These are phyloP conservation scores for Eriosoma lanigerum DNA, from an alignment of 1,140 invertebrate genomes.

Conservation along the genomic window DNA sequence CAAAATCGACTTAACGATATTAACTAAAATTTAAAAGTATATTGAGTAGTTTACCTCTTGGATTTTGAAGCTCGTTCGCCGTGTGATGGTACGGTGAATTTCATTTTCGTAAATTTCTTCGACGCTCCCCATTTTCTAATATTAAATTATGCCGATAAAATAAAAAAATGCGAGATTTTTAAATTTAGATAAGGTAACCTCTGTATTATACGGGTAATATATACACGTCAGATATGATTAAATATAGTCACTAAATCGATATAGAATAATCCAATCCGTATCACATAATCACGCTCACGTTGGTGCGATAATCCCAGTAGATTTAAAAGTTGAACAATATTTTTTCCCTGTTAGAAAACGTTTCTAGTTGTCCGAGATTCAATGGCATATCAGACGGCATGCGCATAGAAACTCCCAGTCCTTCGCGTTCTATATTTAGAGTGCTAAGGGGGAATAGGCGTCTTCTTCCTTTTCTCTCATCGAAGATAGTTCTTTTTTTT, in stretches of 20 bases:
- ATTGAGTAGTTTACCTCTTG: slow-evolving; percentile 54
- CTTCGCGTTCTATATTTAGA: slow-evolving; percentile 23
- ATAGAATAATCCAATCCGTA: background rate
- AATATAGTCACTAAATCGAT: background rate
- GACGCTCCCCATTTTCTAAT: slow-evolving; percentile 54
- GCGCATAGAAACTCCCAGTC: slow-evolving; percentile 40
- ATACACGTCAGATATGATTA: background rate
- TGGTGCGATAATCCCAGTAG: background rate
- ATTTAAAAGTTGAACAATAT: slow-evolving; percentile 29
- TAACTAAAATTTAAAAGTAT: no score
- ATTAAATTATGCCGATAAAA: background rate
- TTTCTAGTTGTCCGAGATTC: background rate
- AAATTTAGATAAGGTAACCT: no score
- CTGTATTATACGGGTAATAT: no score
- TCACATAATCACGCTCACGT: background rate
- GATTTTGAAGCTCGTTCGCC: slow-evolving; percentile 55
- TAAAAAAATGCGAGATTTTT: no score
- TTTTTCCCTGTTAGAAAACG: background rate
- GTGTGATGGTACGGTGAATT: slow-evolving; percentile 54
- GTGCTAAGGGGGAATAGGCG: background rate
- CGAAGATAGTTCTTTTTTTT: slow-evolving; percentile 28
- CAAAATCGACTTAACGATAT: no score
- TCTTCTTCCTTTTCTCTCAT: slow-evolving; percentile 21
- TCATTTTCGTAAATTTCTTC: slow-evolving; percentile 55
- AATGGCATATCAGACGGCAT: slow-evolving; percentile 24